Evolutionary conservation across 2,113 vertebrate species (phyloP).

Genomic region (Chamaetylas fuelleborni): DNA sequence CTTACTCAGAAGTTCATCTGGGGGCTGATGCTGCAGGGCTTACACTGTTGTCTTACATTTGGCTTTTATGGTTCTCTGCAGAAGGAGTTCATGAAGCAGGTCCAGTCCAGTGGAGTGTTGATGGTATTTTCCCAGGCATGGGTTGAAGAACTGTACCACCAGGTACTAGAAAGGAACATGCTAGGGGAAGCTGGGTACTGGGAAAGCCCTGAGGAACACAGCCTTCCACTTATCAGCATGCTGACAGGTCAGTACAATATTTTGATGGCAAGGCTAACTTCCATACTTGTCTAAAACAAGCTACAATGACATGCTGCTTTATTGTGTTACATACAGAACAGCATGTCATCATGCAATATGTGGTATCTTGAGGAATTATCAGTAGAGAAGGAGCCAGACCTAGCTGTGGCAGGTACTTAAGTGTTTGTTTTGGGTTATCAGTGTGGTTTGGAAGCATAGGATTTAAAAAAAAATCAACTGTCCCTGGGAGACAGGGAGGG

Average conservation of each 20-base stretch:
- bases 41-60: background rate
- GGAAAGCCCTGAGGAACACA: slow-evolving; percentile 83
- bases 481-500: background rate
- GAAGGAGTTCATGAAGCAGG: slow-evolving; percentile 93
- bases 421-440: background rate
- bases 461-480: background rate
- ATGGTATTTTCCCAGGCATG: slow-evolving; percentile 94
- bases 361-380: background rate
- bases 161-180: slow-evolving; percentile 91
- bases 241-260: slow-evolving; percentile 81
- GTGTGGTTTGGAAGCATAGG: background rate
- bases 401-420: background rate
- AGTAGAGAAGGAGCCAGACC: background rate
- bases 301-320: background rate
- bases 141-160: slow-evolving; percentile 94
- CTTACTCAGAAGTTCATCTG: background rate
- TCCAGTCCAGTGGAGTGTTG: slow-evolving; percentile 89
- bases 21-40: background rate
- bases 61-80: slow-evolving; percentile 51
- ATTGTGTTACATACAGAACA: background rate
- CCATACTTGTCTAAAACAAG: background rate
- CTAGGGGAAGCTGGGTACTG: slow-evolving; percentile 93
- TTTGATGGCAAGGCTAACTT: background rate
- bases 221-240: slow-evolving; percentile 89
- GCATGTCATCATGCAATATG: background rate